A percentile compares a stretch with the other conserved stretches of the same genome.
Evolutionary conservation across 2,113 vertebrate species (phyloP).

Genomic region (Planiliza haematocheilus): DNA sequence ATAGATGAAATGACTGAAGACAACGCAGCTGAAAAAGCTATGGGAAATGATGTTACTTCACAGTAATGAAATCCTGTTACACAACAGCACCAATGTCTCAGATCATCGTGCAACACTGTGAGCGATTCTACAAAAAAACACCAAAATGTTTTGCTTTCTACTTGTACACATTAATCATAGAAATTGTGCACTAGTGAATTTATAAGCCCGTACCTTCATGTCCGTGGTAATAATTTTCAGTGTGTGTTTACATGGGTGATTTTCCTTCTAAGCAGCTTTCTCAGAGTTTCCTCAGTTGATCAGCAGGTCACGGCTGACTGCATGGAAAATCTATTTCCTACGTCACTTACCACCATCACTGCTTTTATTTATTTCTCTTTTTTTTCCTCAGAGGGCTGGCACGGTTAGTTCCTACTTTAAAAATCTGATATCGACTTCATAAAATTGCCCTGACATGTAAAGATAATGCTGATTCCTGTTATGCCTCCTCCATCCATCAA

Average conservation of each 20-base stretch:
- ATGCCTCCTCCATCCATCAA: neutral
- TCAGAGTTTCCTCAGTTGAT: conserved; percentile 33
- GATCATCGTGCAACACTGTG: neutral
- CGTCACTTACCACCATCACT: conserved; percentile 40
- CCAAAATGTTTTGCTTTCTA: neutral
- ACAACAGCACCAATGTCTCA: neutral
- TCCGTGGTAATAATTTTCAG: neutral
- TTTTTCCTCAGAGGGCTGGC: neutral
- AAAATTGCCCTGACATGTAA: neutral
- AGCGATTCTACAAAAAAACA: neutral
- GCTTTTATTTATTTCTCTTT: neutral
- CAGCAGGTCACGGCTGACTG: conserved; percentile 45
- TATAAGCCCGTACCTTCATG: too few relatives aligned
- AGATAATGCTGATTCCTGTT: neutral
- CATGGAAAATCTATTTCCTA: conserved; percentile 54
- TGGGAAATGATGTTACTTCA: neutral
- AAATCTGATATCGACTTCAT: conserved; percentile 15
- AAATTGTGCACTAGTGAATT: too few relatives aligned
- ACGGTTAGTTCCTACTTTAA: conserved; percentile 30
- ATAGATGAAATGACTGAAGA: neutral
- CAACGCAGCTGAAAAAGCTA: neutral
- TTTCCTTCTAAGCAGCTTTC: conserved; percentile 25
- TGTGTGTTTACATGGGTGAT: neutral
- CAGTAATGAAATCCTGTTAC: neutral
- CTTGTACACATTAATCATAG: too few relatives aligned